Evolutionary conservation across 2,888 invertebrate species (phyloP), one percentile per base, ranked within the genome.

Genomic region (Protodeltote pygarga): DNA sequence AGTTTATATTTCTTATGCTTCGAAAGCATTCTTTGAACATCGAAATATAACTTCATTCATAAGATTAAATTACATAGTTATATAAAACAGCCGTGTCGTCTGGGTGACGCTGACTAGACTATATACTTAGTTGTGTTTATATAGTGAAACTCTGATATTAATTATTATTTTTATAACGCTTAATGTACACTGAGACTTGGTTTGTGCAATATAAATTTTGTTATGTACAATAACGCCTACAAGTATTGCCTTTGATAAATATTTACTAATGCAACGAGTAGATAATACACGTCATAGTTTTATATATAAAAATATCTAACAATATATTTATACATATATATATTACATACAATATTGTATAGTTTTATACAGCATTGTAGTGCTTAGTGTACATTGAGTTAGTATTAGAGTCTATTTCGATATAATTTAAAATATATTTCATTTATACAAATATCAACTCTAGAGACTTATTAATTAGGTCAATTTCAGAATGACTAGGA

Each of bases 171-270:
- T 52, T 13, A n/a, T n/a, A 49, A 28, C 27, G 52, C 58, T 59
- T 63, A 11, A 47, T 60, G 57, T 60, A 50, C 63, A 61, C 48
- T 61, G 48, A 54, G 52, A 45, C 25, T 52, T 53, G 19, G 11
- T 47, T 51, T 45, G 51, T 68, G 65, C 65, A 71, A 68, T 65
- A 65, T 29, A 29, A 44, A 33, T 13, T 28, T 21, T 59, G 28
- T 49, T 61, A 55, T 54, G 41, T 44, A 27, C 38, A 27, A 46
- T 34, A 50, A 32, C 34, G 14, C 33, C 47, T 5, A 32, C 21
- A 47, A 46, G 9, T 16, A 46, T 57, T 51, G 57, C 53, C 62
- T 69, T 61, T 10, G 31, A 62, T 38, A 51, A n/a, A n/a, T 46
- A 55, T 54, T 46, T 47, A 57, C 35, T 57, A 34, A 33, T 14